Conservation (phyloP, 2,113 vertebrate genomes). For the Mohoua ochrocephala region DNA sequence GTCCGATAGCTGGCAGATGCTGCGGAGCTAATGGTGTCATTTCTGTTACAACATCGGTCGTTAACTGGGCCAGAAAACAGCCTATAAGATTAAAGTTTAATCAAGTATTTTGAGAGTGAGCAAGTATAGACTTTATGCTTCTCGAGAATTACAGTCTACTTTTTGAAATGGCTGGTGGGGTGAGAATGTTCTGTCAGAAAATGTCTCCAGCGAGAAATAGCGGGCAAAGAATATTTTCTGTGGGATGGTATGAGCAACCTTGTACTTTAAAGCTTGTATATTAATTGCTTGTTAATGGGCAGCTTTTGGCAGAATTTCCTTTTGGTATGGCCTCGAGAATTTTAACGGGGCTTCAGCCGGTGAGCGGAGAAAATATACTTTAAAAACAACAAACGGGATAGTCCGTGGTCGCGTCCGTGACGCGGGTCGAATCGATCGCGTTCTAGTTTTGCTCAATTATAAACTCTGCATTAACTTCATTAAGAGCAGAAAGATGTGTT, state of each 20-base stretch:
- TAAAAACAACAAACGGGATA: background rate
- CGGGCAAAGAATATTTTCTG: constrained; percentile 34
- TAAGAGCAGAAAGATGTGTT: background rate
- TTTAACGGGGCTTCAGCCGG: background rate
- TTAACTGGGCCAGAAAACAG: constrained; percentile 38
- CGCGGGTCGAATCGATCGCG: background rate
- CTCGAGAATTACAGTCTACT: background rate
- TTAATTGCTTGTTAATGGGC: constrained; percentile 49
- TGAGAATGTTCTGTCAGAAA: constrained; percentile 26
- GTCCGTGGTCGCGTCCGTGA: background rate
- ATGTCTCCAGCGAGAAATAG: background rate
- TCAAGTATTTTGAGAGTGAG: background rate
- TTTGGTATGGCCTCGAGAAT: constrained; percentile 16
- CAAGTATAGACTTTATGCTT: background rate
- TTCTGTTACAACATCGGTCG: constrained; percentile 13
- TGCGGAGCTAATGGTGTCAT: background rate
- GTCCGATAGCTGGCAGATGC: background rate
- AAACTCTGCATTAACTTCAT: background rate
- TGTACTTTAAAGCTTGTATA: constrained; percentile 6
- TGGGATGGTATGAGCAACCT: constrained; percentile 35
- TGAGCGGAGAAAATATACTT: background rate
- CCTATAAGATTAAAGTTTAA: constrained; percentile 40
- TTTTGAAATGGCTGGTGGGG: constrained; percentile 23
- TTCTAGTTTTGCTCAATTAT: background rate
- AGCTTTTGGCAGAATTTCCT: constrained; percentile 25